phyloP scores from a whole-genome alignment of 1,140 invertebrate species.

The Nebria ingens region DNA sequence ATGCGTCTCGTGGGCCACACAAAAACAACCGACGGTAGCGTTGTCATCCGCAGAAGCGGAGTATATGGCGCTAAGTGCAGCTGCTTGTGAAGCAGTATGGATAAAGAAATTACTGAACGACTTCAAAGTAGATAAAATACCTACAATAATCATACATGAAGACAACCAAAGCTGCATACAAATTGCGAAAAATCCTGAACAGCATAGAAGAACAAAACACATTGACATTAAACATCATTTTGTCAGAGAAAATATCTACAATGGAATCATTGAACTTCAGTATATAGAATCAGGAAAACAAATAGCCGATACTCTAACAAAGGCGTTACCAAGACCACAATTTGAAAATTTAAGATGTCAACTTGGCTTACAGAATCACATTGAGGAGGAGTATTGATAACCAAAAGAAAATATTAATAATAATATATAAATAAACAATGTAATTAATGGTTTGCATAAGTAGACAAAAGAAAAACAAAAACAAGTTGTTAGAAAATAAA shows the following conservation, averaged over 20 bases:
- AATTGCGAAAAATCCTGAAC: slow-evolving; percentile 32
- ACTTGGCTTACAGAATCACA: too few relatives aligned
- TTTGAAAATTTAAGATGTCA: too few relatives aligned
- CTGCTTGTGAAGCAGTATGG: slow-evolving; percentile 27
- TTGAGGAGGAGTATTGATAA: too few relatives aligned
- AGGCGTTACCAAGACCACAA: slow-evolving; percentile 15
- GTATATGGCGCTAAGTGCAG: slow-evolving; percentile 26
- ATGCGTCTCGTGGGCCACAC: slow-evolving; percentile 29
- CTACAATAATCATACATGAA: slow-evolving; percentile 10
- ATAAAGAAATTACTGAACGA: slow-evolving; percentile 25
- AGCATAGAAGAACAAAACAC: slow-evolving; percentile 30
- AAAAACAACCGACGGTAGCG: slow-evolving; percentile 29
- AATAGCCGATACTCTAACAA: slow-evolving; percentile 25
- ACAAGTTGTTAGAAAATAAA: too few relatives aligned
- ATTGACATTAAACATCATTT: slow-evolving; percentile 23
- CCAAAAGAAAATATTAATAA: too few relatives aligned
- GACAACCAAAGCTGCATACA: slow-evolving; percentile 26
- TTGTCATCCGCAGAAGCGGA: slow-evolving; percentile 36
- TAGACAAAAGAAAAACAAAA: too few relatives aligned
- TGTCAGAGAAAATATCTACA: slow-evolving; percentile 16
- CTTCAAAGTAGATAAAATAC: slow-evolving; percentile 13
- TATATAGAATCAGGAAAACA: slow-evolving; percentile 18
- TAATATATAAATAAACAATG: too few relatives aligned
- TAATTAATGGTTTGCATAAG: too few relatives aligned
- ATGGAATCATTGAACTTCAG: slow-evolving; percentile 13